Evolutionary conservation across 30 jellyfish, hydroid and myxozoan genomes (phyloP), one percentile per base, ranked within the genome.

Genomic region (Turritopsis dohrnii): DNA sequence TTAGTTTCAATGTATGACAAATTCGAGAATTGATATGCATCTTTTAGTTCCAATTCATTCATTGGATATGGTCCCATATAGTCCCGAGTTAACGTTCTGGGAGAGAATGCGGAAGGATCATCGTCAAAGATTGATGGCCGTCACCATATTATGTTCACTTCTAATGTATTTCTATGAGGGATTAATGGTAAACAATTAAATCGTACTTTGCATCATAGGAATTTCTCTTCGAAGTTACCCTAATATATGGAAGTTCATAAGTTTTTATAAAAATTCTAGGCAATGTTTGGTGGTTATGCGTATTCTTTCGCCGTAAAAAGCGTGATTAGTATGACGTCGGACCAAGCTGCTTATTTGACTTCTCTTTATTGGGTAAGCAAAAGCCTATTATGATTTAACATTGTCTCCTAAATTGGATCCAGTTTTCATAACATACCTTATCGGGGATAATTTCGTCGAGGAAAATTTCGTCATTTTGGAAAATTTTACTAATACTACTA

Each of bases 221-320:
- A 41, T 41, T 41, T 13, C 13, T 3, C 9, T 3, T 13, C 60
- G 60, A 41, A 41, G 60, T 41, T 13, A 41, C 60, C 5, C 60
- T 13, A 3, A 41, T 3, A 41, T 41, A 13, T 5, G 5, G 60
- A 3, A 3, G 5, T 41, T 41, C 13, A 41, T 41, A 41, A 3
- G 5, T 41, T 41, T 3, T 41, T 13, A 7, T 79, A 8, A 52
- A 79, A n/a, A 69, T 27, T 66, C 5, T 29, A 93, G 98, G 98
- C 98, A 25, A 88, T 93, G 96, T 93, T 93, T 85, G 98, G 98
- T 16, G 98, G 98, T 1, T 93, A 93, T 75, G 88, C 86, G 0
- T 93, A 93, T 76, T 85, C 98, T 4, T 93, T 85, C 71, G 96
- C 98, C 19, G 98, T 93, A 19, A 86, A 87, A 66, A 94, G 96